Evolutionary conservation across 2,113 vertebrate species (phyloP).

Genomic region (Hippopotamus amphibius): DNA sequence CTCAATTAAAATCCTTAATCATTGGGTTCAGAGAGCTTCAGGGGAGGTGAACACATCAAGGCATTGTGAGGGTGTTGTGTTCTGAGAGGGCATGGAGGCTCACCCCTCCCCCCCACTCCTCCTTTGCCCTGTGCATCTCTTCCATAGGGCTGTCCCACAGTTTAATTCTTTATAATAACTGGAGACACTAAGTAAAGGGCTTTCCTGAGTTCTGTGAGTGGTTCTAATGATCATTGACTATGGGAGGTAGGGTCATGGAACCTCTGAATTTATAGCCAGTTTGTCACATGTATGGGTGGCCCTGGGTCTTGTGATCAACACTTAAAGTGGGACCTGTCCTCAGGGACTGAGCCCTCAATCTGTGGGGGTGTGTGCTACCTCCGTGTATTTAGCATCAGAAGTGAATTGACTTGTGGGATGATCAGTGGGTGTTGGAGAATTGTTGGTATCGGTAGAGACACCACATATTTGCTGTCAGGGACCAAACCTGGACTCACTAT

Average conservation of each 20-base stretch:
- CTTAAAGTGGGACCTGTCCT: neutral
- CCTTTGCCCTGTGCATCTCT: neutral
- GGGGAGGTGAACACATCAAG: neutral
- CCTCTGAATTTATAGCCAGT: neutral
- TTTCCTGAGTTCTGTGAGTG: neutral
- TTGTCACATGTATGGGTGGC: neutral
- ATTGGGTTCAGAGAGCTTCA: neutral
- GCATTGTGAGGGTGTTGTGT: neutral
- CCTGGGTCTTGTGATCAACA: neutral
- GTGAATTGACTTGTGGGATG: neutral
- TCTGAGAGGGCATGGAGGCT: neutral
- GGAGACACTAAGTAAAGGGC: neutral
- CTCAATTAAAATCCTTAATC: neutral
- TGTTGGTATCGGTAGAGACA: neutral
- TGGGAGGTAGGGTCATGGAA: too few relatives aligned
- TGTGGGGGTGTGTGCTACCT: neutral
- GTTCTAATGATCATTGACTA: neutral
- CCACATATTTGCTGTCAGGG: neutral
- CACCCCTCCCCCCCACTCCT: fast-evolving
- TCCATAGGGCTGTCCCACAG: neutral
- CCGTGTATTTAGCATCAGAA: neutral
- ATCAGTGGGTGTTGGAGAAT: neutral
- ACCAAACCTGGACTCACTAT: neutral
- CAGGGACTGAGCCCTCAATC: neutral
- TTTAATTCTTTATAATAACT: neutral